phyloP scores from a whole-genome alignment of 1,140 invertebrate species.

The Tetragnatha versicolor region DNA sequence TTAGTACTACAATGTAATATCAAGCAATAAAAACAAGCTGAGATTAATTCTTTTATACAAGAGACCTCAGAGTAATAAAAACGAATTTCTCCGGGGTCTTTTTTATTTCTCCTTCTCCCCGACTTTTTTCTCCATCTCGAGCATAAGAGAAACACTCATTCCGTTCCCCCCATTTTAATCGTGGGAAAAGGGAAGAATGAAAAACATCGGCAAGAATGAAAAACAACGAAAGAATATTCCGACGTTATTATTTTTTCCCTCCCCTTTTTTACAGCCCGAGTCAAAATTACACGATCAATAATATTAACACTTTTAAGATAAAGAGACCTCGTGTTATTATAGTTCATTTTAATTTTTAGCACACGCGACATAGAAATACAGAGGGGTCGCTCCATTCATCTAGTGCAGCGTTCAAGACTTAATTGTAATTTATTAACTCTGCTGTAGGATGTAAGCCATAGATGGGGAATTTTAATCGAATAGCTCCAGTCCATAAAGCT shows the following conservation, averaged over 20 bases:
- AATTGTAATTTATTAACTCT: constrained; percentile 45
- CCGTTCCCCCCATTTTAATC: not conserved
- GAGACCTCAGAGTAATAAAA: constrained; percentile 32
- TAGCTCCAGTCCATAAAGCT: constrained; percentile 10
- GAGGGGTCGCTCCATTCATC: constrained; percentile 19
- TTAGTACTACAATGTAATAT: not conserved
- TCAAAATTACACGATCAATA: constrained; percentile 35
- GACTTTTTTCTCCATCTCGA: not conserved
- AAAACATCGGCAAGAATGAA: not conserved
- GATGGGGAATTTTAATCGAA: constrained; percentile 44
- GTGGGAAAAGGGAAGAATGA: not conserved
- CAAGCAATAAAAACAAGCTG: not conserved
- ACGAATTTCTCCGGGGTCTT: constrained; percentile 12
- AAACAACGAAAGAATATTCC: not conserved
- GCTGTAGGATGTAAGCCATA: constrained; percentile 16
- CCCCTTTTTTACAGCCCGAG: not conserved
- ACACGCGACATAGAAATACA: constrained; percentile 10
- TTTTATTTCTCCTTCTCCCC: not conserved
- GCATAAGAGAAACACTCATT: constrained; percentile 32
- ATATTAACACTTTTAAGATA: constrained; percentile 44
- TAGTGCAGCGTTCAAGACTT: constrained; percentile 8
- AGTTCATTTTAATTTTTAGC: constrained; percentile 27
- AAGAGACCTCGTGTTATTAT: constrained; percentile 22
- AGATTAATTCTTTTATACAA: constrained; percentile 28
- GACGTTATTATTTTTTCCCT: not conserved